Evolutionary conservation across 2,797 vertebrate genomes (phyloP), one percentile per base, ranked within the genome.

Genomic region (Brachymystax lenok): DNA sequence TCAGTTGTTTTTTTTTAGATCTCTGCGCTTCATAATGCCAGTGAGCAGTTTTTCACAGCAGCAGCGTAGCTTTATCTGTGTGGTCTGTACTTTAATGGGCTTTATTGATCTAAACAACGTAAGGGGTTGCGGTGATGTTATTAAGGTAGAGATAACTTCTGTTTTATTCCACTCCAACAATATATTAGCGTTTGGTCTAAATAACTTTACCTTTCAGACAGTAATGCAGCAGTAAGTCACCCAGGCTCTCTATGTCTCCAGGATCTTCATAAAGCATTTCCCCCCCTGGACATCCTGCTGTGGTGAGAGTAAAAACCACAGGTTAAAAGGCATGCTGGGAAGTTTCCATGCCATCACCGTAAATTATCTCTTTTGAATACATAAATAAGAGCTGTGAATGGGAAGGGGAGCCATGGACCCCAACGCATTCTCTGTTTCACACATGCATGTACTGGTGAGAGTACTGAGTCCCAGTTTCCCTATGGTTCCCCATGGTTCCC

Each of bases 61-160:
- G 84, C 87, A 77, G 68, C 72, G 81, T 84, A 82, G 88, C 80
- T 87, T 91, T 90, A 92, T 94, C 92, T 90, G 89, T 69, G 88
- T 93, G 84, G 91, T 93, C 93, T 93, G 90, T 85, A 89, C 93
- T 93, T 92, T 94, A 94, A 95, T 94, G 93, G 92, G 89, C 83
- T 93, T 93, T 94, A 95, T 95, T 94, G 94, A 95, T 95, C 94
- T 93, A 93, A 95, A 94, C 94, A 94, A 94, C 93, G 94, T 94
- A 93, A 93, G 89, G 85, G 90, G 89, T 92, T 90, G 90, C 82
- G 79, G 86, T 94, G 93, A 95, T 94, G 92, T 94, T 94, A 93
- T 94, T 94, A 94, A 93, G 90, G 91, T 87, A 78, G 85, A 94
- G 94, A 93, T 94, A 94, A 94, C 93, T 93, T 95, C 91, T 90